Base-by-base conservation (phyloP, 2,797 vertebrate species). In the Platyrinchus mystaceus region DNA sequence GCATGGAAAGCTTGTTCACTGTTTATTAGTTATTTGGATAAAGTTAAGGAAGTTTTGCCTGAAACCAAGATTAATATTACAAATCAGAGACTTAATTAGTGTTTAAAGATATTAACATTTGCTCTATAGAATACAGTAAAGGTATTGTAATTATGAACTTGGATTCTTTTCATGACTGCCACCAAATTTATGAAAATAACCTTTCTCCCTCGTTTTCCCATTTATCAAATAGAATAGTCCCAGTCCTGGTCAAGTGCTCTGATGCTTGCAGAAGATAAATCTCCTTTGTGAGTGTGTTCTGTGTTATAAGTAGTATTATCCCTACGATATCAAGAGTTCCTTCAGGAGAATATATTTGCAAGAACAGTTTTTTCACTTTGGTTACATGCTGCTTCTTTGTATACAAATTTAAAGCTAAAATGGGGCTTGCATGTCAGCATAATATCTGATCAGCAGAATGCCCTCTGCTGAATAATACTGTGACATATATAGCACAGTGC, bases 301-400 rank as follows among this genome's bases (percentile, higher is more conserved):
- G 47, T 63, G 36, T 73, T 79, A 8, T 11, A 52, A 84, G 32
- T 56, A 66, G 14, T 9, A 10, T 39, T 78, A 58, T 34, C 30
- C 9, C 26, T 64, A 18, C 0, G 0, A 24, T 50, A 64, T 2
- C 0, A 0, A 50, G 24, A 71, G 79, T 68, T 74, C 1, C 2
- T 81, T 83, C 30, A 58, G 36, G 28, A 60, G 55, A 62, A 43
- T 68, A 6, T 71, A 34, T 64, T 80, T 94, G 27, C 30, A n/a
- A n/a, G 41, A n/a, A 32, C 12, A 49, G 1, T 20, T 30, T 52
- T 55, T 20, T 30, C 5, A 6, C 36, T 34, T 78, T 55, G 5
- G 4, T 44, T 50, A 32, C 8, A 9, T 2, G 9, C 4, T 81
- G 52, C 9, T 69, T 9, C n/a, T 86, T 75, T 81, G 36, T 44